Conservation (phyloP, 1,140 invertebrate species). For the Pemphigus obesinymphae region DNA sequence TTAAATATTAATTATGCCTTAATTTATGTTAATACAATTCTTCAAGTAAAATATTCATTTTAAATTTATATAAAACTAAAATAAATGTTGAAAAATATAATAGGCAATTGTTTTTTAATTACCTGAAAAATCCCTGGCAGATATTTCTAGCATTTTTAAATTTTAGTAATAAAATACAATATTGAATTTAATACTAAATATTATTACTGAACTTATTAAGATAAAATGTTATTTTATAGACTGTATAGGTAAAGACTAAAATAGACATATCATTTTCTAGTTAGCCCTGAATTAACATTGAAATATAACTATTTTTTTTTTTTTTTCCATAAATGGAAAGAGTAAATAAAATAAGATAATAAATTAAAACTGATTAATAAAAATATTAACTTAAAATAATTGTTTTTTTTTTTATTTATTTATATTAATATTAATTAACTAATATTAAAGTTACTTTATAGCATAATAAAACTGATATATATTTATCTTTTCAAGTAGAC, state of each 20-base stretch:
- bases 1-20: too few relatives aligned
- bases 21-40: too few relatives aligned
- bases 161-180: neutral
- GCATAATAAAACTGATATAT: neutral
- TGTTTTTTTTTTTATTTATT: neutral
- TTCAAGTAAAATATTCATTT: too few relatives aligned
- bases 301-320: neutral
- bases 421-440: neutral
- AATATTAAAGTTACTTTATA: neutral
- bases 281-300: conserved; percentile 31
- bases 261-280: conserved; percentile 12
- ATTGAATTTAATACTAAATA: neutral
- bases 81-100: neutral
- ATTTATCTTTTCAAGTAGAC: neutral
- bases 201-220: too few relatives aligned
- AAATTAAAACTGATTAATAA: neutral
- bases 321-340: neutral
- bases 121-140: conserved; percentile 12
- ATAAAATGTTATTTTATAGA: neutral
- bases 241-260: neutral
- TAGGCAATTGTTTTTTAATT: neutral
- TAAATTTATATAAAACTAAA: neutral
- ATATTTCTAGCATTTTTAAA: conserved; percentile 33
- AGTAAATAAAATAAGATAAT: neutral
- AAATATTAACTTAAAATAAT: neutral